Conservation (phyloP, 2,113 vertebrate genomes). For the Oostethus manadensis region DNA sequence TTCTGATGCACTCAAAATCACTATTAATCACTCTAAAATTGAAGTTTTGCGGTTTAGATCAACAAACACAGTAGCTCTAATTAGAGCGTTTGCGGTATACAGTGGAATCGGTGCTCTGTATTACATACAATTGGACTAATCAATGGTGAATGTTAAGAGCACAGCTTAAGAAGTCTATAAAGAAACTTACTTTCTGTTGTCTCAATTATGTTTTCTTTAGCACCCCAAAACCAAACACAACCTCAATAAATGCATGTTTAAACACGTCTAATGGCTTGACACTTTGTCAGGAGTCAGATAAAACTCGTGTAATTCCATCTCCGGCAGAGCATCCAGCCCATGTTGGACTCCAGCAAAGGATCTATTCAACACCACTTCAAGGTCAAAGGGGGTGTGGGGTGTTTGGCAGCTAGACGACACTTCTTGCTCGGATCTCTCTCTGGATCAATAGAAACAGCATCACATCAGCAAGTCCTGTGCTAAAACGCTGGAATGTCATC, state of each 20-base stretch:
- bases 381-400: conserved; percentile 34
- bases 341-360: conserved; percentile 15
- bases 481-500: conserved; percentile 2
- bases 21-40: too few species aligned
- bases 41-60: too few species aligned
- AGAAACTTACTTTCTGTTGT: neutral
- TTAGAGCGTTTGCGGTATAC: too few species aligned
- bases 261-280: neutral
- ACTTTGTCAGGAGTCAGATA: neutral
- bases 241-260: neutral
- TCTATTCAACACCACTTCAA: conserved; percentile 23
- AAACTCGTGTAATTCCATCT: neutral
- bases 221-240: neutral
- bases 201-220: neutral
- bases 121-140: too few species aligned
- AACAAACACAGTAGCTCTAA: too few species aligned
- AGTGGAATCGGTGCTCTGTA: too few species aligned
- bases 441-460: conserved; percentile 52
- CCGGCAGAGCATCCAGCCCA: neutral
- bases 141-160: too few species aligned
- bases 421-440: neutral
- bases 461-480: conserved; percentile 1
- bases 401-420: neutral
- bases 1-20: too few species aligned
- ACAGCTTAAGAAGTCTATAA: neutral